Base-by-base conservation (phyloP, 2,888 invertebrate species). In the Trissoscelio sp. region DNA sequence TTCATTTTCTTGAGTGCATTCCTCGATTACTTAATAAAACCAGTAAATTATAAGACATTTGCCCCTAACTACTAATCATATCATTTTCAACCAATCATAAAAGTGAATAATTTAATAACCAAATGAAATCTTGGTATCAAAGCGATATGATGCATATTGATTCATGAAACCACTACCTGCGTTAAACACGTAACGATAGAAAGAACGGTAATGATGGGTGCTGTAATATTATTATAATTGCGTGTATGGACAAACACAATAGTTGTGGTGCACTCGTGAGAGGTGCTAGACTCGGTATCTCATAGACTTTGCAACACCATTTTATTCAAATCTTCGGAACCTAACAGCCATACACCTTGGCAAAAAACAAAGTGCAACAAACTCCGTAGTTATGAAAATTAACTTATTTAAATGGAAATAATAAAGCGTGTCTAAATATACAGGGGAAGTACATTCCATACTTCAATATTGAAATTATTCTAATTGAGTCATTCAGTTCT, bases 361-460 rank as follows among this genome's bases (percentile, higher is more conserved):
- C 42, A n/a, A 66, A 74, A 51, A 64, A 67, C 66, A 66, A 75
- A 75, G 74, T 51, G 74, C 74, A 75, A 66, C 74, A 75, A 58
- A 75, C 74, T 66, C 66, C 14, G 55, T 12, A 22, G 22, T 75
- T 66, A 75, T 75, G 74, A 67, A 75, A 75, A 75, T 75, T 24
- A 34, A 75, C 74, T 66, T 67, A 58, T 66, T 75, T 75, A 53
- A 66, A 75, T 66, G 48, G 48, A 75, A 67, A 75, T 57, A 55
- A 64, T 39, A 44, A 57, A 64, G 24, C 44, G 53, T 42, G 20
- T 28, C 28, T 58, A 37, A 58, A 58, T 48, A 57, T 9, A 18
- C n/a, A 24, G 16, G 31, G 66, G 66, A 58, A 75, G 58, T 51
- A 16, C 57, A 51, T 57, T 58, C 57, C 24, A 22, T 20, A 28